phyloP scores from a whole-genome alignment of 2,797 vertebrate genomes.

The Protonibea diacanthus region DNA sequence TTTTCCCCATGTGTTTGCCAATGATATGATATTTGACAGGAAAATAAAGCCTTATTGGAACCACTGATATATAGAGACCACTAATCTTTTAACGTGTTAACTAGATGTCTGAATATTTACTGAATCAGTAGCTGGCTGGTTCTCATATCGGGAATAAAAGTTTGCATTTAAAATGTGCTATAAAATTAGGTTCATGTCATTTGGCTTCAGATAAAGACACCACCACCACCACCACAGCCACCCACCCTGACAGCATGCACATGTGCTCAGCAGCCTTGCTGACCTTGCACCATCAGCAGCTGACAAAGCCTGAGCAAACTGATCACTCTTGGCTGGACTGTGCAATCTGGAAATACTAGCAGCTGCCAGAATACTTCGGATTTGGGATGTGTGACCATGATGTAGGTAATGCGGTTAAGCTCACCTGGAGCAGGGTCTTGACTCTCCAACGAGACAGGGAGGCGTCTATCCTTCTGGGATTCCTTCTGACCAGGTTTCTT shows the following conservation, averaged over 20 bases:
- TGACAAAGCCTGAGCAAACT: constrained; percentile 46
- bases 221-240: not conserved
- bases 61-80: not conserved
- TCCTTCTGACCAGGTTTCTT: constrained; percentile 84
- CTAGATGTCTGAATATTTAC: too few species aligned
- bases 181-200: not conserved
- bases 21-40: not conserved
- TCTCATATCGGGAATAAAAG: not conserved
- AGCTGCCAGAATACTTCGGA: constrained; percentile 14
- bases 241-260: constrained; percentile 22
- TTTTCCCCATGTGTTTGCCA: not conserved
- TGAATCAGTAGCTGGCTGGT: not conserved
- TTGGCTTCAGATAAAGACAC: not conserved
- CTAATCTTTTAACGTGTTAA: not conserved
- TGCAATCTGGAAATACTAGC: constrained; percentile 73
- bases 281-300: constrained; percentile 63
- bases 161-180: not conserved
- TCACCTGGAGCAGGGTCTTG: constrained; percentile 51
- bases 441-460: constrained; percentile 18
- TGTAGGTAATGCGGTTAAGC: not conserved
- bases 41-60: not conserved
- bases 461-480: constrained; percentile 86
- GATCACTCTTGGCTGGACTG: constrained; percentile 28
- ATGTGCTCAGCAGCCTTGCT: constrained; percentile 41
- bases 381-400: constrained; percentile 9